These are phyloP conservation scores for Ochropleura plecta DNA, from an alignment of 2,888 invertebrate species.

Conservation along the genomic window DNA sequence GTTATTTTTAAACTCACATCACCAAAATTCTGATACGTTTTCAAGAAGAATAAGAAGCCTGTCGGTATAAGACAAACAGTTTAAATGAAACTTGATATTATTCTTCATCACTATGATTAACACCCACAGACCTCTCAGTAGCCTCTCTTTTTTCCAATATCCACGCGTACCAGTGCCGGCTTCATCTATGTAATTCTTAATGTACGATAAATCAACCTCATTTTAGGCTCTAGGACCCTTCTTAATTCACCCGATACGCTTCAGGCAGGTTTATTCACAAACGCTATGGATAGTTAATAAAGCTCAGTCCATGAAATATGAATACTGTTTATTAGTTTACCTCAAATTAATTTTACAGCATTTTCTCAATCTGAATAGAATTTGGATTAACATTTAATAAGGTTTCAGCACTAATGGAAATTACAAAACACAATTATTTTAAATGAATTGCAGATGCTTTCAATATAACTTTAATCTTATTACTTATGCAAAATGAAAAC, in stretches of 20 bases:
- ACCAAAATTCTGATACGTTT: background rate
- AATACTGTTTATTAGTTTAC: constrained; percentile 42
- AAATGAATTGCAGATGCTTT: constrained; percentile 50
- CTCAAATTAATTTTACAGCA: constrained; percentile 30
- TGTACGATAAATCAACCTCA: background rate
- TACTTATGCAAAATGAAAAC: constrained; percentile 46
- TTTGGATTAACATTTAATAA: constrained; percentile 27
- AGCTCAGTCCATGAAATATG: constrained; percentile 39
- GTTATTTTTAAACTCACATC: background rate
- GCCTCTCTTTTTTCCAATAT: background rate
- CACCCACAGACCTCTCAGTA: background rate
- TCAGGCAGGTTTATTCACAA: constrained; percentile 10
- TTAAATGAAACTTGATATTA: background rate
- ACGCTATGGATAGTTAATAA: constrained; percentile 23
- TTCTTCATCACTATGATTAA: background rate
- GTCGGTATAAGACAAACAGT: background rate
- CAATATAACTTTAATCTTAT: constrained; percentile 48
- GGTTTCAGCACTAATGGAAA: constrained; percentile 40
- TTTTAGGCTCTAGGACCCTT: constrained; percentile 7
- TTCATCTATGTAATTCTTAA: background rate
- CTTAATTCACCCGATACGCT: background rate
- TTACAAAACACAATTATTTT: constrained; percentile 42
- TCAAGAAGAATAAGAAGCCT: background rate
- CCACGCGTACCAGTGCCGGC: background rate
- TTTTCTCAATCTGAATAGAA: constrained; percentile 26